Conservation (phyloP, 2,797 vertebrate species). For the Sorex maritimensis region DNA sequence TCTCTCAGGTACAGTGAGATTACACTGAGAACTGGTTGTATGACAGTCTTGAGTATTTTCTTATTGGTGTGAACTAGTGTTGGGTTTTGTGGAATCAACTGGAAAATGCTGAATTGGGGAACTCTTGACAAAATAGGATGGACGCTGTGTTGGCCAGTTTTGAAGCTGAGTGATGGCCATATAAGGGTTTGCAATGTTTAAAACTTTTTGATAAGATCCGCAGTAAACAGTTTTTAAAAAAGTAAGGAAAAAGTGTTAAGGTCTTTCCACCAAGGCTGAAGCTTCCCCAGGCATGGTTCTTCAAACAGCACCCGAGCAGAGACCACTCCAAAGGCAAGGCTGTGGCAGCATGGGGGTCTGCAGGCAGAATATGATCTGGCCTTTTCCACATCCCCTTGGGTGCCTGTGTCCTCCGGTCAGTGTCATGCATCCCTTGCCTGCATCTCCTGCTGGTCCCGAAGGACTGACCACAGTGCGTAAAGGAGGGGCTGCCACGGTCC, state of each 20-base stretch:
- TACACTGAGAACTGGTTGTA: conserved; percentile 25
- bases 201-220: conserved; percentile 22
- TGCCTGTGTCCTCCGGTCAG: too few species aligned
- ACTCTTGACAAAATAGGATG: background rate
- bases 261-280: background rate
- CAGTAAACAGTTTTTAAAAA: conserved; percentile 24
- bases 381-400: too few species aligned
- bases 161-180: background rate
- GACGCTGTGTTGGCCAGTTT: background rate
- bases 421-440: too few species aligned
- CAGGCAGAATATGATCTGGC: too few species aligned
- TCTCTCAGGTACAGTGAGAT: background rate
- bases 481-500: too few species aligned
- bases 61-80: background rate
- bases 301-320: conserved; percentile 45
- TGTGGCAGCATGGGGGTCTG: background rate
- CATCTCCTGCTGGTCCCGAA: too few species aligned
- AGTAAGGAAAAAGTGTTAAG: background rate
- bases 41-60: background rate
- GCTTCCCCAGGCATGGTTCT: background rate
- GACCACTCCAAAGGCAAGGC: background rate
- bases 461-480: too few species aligned
- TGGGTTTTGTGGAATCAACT: background rate
- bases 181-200: background rate
- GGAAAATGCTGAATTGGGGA: background rate